Evolutionary conservation across 2,888 invertebrate species (phyloP).

Genomic region (Tenthredo distinguenda): DNA sequence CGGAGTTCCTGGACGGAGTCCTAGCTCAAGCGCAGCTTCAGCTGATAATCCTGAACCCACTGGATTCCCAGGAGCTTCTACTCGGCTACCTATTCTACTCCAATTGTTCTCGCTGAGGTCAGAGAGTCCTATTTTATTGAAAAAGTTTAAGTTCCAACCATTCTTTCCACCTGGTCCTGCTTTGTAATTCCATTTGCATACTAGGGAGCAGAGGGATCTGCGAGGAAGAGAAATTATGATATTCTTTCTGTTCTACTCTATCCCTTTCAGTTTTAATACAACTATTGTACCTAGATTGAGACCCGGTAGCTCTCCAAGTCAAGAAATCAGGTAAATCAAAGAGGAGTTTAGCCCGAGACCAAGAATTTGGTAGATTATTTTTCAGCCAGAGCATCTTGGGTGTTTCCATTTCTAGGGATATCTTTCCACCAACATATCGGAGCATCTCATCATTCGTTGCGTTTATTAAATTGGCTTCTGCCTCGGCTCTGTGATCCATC

Average conservation of each 20-base stretch:
- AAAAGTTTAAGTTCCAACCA: constrained; percentile 88
- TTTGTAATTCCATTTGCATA: constrained; percentile 97
- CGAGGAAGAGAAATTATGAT: constrained; percentile 59
- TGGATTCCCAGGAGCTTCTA: constrained; percentile 86
- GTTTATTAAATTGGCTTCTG: constrained; percentile 91
- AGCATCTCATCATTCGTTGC: constrained; percentile 87
- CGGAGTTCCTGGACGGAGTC: constrained; percentile 85
- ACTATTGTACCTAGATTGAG: constrained; percentile 81
- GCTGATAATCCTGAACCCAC: constrained; percentile 84
- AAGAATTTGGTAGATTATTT: constrained; percentile 84
- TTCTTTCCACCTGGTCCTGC: constrained; percentile 81
- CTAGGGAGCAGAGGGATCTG: constrained; percentile 94
- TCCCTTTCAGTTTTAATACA: not conserved
- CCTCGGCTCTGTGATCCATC: constrained; percentile 94
- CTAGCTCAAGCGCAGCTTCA: constrained; percentile 85
- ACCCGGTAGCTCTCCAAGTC: constrained; percentile 94
- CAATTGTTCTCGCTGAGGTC: constrained; percentile 86
- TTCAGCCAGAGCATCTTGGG: constrained; percentile 97
- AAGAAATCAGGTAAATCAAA: constrained; percentile 97
- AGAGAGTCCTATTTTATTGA: constrained; percentile 86
- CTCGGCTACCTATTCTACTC: constrained; percentile 84
- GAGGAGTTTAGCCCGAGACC: constrained; percentile 86
- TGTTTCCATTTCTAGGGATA: constrained; percentile 98
- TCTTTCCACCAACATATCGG: constrained; percentile 93
- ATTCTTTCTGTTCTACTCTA: constrained; percentile 40